Evolutionary conservation across 1,140 invertebrate species (phyloP).

Genomic region (Ylistrum balloti): DNA sequence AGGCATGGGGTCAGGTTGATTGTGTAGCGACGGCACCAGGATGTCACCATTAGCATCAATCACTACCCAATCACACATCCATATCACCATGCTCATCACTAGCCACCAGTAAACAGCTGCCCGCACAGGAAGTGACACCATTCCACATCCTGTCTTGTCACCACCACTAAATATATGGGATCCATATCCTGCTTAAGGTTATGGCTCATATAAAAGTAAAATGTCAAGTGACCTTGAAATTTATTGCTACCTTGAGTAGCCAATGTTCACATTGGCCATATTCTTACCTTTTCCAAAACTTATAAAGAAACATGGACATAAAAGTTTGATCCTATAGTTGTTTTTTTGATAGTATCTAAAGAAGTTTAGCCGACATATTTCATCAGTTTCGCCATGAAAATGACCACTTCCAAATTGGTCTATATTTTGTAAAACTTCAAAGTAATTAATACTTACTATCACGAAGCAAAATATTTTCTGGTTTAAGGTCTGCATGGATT

Average conservation of each 20-base stretch:
- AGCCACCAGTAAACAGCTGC: background rate
- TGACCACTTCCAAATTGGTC: no score
- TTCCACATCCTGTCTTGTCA: slow-evolving; percentile 19
- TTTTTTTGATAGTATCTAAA: no score
- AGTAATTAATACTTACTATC: slow-evolving; percentile 72
- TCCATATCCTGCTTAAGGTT: background rate
- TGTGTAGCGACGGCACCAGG: background rate
- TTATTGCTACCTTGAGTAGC: background rate
- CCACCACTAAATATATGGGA: background rate
- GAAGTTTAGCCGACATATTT: no score
- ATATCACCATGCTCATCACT: background rate
- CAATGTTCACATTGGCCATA: background rate
- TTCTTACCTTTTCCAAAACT: background rate
- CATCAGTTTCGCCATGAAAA: no score
- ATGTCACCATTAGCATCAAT: slow-evolving; percentile 38
- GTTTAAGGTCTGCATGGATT: slow-evolving; percentile 83
- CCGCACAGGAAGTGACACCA: slow-evolving; percentile 36
- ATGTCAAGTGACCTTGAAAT: background rate
- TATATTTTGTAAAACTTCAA: no score
- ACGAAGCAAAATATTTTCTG: slow-evolving; percentile 81
- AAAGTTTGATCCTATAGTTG: no score
- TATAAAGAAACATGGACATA: no score
- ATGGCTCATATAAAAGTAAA: background rate
- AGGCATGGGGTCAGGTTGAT: background rate
- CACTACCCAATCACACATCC: background rate